Percentiles rank a stretch among this genome's conserved stretches.
Conservation (phyloP, 2,113 vertebrate genomes). For the Ceyx margarethae region DNA sequence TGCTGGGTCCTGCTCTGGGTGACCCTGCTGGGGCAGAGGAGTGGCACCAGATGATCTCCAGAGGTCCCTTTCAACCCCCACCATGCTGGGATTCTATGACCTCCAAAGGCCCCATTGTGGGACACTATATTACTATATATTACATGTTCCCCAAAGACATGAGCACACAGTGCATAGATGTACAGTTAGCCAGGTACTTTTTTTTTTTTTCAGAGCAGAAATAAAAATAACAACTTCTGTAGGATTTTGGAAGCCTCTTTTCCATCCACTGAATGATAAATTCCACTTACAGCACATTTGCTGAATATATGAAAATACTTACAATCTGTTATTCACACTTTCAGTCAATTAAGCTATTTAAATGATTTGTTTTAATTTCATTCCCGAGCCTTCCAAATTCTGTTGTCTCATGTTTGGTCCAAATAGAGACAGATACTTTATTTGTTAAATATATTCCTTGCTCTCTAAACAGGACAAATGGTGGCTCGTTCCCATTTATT, state of each 20-base stretch:
- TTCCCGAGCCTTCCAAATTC: conserved; percentile 31
- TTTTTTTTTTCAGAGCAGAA: background rate
- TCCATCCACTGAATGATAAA: background rate
- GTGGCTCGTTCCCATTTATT: background rate
- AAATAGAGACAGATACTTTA: conserved; percentile 31
- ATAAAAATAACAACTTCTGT: background rate
- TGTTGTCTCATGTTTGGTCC: background rate
- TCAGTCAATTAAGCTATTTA: conserved; percentile 55
- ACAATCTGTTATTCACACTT: conserved; percentile 59
- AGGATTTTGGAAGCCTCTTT: background rate
- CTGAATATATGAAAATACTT: conserved; percentile 46
- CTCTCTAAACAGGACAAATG: background rate
- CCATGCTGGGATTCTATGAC: background rate
- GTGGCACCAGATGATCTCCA: background rate
- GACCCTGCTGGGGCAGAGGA: no score
- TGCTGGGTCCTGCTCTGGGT: background rate
- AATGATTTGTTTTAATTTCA: conserved; percentile 51
- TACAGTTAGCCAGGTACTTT: background rate
- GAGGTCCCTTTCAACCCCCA: background rate
- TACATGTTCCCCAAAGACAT: background rate
- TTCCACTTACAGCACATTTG: background rate
- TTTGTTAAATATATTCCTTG: background rate
- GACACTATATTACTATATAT: background rate
- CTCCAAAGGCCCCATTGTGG: background rate
- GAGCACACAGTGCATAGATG: background rate